Evolutionary conservation across 2,113 vertebrate genomes (phyloP).

Genomic region (Thermophis baileyi): DNA sequence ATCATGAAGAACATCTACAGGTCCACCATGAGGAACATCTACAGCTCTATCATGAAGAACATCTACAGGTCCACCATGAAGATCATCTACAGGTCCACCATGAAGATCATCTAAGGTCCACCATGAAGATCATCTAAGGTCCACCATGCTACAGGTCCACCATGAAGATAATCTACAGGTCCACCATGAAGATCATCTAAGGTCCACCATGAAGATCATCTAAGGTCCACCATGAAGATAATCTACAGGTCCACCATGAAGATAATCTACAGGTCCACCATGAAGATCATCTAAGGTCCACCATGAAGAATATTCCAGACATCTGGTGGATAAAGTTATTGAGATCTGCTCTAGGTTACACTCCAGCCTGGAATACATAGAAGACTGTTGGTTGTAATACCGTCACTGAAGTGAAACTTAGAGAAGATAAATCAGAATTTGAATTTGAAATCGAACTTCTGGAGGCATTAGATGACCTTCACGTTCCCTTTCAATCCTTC

Average conservation of each 20-base stretch:
- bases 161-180: background rate
- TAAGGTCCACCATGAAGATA: background rate
- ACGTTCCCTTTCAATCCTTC: background rate
- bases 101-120: too few relatives aligned
- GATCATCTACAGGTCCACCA: too few relatives aligned
- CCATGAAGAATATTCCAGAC: background rate
- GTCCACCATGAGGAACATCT: too few relatives aligned
- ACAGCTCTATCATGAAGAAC: background rate
- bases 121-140: too few relatives aligned
- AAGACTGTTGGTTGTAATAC: background rate
- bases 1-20: too few relatives aligned
- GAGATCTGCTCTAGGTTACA: background rate
- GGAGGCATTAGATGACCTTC: background rate
- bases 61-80: background rate
- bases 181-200: too few relatives aligned
- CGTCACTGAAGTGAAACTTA: background rate
- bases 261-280: background rate
- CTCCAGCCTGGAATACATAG: background rate
- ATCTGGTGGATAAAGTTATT: background rate
- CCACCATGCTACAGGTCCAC: too few relatives aligned
- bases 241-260: background rate
- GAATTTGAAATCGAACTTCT: background rate
- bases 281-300: background rate
- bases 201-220: background rate
- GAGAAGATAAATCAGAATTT: background rate